Evolutionary conservation across 1,140 invertebrate species (phyloP), one percentile per base, ranked within the genome.

Genomic region (Maconellicoccus hirsutus): DNA sequence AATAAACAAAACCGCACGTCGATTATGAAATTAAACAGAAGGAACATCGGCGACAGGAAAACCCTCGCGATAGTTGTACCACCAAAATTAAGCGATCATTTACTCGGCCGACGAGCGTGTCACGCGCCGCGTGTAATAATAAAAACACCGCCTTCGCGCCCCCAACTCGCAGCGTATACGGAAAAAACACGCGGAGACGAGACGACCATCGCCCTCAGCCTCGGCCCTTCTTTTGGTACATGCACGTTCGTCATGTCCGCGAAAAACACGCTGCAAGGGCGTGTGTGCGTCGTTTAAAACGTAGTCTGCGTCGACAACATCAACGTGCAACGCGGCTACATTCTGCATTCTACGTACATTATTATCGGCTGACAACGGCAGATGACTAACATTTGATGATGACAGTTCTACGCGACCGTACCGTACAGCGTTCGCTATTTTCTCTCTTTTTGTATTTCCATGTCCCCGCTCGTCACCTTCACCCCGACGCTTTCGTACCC

Each of bases 341-440:
- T 33, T 33, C n/a, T n/a, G n/a, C n/a, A n/a, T n/a, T n/a, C n/a
- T n/a, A n/a, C n/a, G n/a, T n/a, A n/a, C n/a, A 52, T 52, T 52
- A 52, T 52, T 52, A 52, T 52, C 42, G 42, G 42, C 42, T 52
- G 42, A 52, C 42, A 52, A 52, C 42, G 42, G 42, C 42, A 52
- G 42, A 52, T 52, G 42, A 52, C 42, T 52, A 52, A 52, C 42
- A 52, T 52, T 52, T 52, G 42, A 52, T 52, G 42, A 52, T 52
- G 42, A 52, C 42, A 52, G 42, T 52, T 52, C 42, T 52, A 52
- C 42, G 29, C 29, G 29, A 3, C 29, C n/a, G n/a, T n/a, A n/a
- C n/a, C n/a, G n/a, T n/a, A n/a, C n/a, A n/a, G n/a, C n/a, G n/a
- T n/a, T n/a, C n/a, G n/a, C n/a, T n/a, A n/a, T n/a, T n/a, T n/a